phyloP scores from a whole-genome alignment of 2,797 vertebrate genomes.

The Xerus rutilus region DNA sequence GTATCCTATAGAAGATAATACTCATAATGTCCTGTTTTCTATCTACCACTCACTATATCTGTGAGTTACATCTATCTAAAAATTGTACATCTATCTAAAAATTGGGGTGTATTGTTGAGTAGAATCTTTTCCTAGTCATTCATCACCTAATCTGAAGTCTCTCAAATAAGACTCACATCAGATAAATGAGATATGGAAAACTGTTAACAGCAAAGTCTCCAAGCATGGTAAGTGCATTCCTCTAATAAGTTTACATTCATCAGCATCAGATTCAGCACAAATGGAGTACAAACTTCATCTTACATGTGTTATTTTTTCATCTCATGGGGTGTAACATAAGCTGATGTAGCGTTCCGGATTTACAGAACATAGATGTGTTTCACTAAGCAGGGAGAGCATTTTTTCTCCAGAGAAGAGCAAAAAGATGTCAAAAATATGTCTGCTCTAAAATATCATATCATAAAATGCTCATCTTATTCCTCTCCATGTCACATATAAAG shows the following conservation, averaged over 20 bases:
- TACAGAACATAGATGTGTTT: constrained; percentile 72
- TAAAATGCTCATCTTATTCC: constrained; percentile 29
- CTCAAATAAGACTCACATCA: constrained; percentile 83
- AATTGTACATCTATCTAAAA: constrained; percentile 11
- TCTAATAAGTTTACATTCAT: constrained; percentile 85
- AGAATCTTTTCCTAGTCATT: constrained; percentile 72
- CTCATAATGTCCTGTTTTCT: neutral
- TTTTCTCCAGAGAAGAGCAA: constrained; percentile 52
- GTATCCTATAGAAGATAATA: neutral
- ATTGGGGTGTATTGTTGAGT: constrained; percentile 6
- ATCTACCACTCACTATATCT: neutral
- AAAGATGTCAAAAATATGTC: constrained; percentile 33
- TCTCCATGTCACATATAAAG: constrained; percentile 38
- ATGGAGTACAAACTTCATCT: constrained; percentile 74
- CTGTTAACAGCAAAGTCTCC: constrained; percentile 80
- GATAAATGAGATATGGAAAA: constrained; percentile 86
- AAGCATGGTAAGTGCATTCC: constrained; percentile 81
- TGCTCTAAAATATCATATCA: constrained; percentile 43
- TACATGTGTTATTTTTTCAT: constrained; percentile 69
- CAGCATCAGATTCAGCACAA: constrained; percentile 79
- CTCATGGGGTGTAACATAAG: constrained; percentile 74
- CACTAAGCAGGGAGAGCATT: constrained; percentile 37
- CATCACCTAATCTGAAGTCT: constrained; percentile 80
- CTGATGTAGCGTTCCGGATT: constrained; percentile 57
- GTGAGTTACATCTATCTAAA: constrained; percentile 62